phyloP scores from a whole-genome alignment of 2,888 invertebrate genomes.

The Ectemnius continuus region DNA sequence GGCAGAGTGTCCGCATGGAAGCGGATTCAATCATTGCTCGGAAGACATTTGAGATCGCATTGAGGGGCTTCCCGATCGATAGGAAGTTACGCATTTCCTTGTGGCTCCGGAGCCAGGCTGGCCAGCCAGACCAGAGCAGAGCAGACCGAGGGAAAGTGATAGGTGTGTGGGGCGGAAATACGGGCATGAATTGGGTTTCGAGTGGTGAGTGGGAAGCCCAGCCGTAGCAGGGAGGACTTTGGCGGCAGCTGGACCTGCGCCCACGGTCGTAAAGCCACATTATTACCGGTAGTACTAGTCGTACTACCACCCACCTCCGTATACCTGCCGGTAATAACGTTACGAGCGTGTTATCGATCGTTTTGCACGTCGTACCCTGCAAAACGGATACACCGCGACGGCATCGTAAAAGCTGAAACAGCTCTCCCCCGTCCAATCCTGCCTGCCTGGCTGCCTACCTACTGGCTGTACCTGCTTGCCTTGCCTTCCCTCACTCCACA shows the following conservation, averaged over 20 bases:
- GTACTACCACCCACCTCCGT: slow-evolving; percentile 55
- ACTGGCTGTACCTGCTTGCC: no score
- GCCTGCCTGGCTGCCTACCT: no score
- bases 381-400: slow-evolving; percentile 67
- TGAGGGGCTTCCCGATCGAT: slow-evolving; percentile 21
- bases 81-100: slow-evolving; percentile 12
- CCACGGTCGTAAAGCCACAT: slow-evolving; percentile 66
- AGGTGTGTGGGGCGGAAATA: slow-evolving; percentile 28
- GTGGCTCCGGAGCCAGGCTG: neutral
- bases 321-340: slow-evolving; percentile 71
- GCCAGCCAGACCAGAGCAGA: no score
- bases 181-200: slow-evolving; percentile 49
- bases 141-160: neutral
- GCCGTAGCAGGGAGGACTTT: slow-evolving; percentile 51
- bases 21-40: slow-evolving; percentile 8
- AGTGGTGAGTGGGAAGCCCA: slow-evolving; percentile 53
- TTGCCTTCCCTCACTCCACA: neutral
- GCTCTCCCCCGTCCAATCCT: slow-evolving; percentile 35
- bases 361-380: slow-evolving; percentile 68
- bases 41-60: slow-evolving; percentile 13
- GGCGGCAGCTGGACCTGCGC: slow-evolving; percentile 60
- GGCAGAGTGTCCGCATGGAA: neutral
- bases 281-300: slow-evolving; percentile 69
- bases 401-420: slow-evolving; percentile 64
- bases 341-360: slow-evolving; percentile 73